Percentiles rank a stretch among this genome's conserved stretches.
phyloP scores from a whole-genome alignment of 2,888 invertebrate genomes.

The Phlogophora meticulosa region DNA sequence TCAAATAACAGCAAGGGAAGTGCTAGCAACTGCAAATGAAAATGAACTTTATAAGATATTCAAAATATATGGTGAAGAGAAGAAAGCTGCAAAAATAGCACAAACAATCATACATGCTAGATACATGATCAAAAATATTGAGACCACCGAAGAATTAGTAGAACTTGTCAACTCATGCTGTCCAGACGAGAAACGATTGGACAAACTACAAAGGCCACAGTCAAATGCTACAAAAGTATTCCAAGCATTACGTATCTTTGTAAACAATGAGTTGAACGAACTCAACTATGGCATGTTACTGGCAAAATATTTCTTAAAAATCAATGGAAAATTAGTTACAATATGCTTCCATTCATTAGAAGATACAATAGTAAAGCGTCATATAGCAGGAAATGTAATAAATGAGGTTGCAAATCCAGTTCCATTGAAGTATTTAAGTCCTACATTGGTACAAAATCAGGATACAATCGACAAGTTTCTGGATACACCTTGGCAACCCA shows the following conservation, averaged over 20 bases:
- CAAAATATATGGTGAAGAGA: conserved; percentile 98
- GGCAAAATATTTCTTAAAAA: conserved; percentile 94
- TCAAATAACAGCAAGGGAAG: conserved; percentile 96
- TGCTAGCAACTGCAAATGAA: conserved; percentile 95
- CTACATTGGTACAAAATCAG: conserved; percentile 91
- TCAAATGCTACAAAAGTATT: conserved; percentile 98
- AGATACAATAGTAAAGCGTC: conserved; percentile 98
- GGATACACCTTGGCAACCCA: conserved; percentile 94
- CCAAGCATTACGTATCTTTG: conserved; percentile 98
- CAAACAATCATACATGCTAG: conserved; percentile 96
- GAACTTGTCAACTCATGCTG: conserved; percentile 93
- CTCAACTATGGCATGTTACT: conserved; percentile 96
- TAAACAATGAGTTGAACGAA: conserved; percentile 99
- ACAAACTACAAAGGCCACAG: conserved; percentile 94
- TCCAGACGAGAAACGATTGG: conserved; percentile 90
- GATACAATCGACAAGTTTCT: conserved; percentile 92
- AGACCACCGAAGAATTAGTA: conserved; percentile 96
- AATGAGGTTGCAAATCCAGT: conserved; percentile 94
- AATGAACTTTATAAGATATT: conserved; percentile 95
- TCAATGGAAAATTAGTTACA: conserved; percentile 94
- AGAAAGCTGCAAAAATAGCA: conserved; percentile 96
- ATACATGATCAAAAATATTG: conserved; percentile 93
- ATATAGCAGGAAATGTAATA: conserved; percentile 94
- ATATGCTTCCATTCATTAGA: conserved; percentile 98
- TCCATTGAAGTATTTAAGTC: conserved; percentile 93